Conservation (phyloP, 2,797 vertebrate genomes). For the Enteromius trimaculatus region DNA sequence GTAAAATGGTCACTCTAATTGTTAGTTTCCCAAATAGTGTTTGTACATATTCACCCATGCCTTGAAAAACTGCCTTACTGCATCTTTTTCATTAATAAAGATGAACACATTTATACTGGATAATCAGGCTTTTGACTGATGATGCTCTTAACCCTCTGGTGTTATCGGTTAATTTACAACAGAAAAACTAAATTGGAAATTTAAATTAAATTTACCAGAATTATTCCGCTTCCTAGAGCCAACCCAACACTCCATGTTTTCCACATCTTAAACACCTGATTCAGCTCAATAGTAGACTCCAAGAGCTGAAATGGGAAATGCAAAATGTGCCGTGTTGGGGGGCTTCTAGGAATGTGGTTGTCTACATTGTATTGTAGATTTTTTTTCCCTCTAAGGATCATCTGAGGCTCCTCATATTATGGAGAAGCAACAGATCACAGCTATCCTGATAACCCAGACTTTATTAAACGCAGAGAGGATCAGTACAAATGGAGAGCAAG, state of each 20-base stretch:
- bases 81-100: neutral
- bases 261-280: too few relatives aligned
- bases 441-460: neutral
- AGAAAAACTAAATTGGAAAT: too few relatives aligned
- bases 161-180: too few relatives aligned
- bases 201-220: too few relatives aligned
- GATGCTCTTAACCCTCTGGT: neutral
- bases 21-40: neutral
- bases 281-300: too few relatives aligned
- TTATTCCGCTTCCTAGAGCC: too few relatives aligned
- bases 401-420: neutral
- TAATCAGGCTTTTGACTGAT: neutral
- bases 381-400: neutral
- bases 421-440: neutral
- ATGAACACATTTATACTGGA: neutral
- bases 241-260: too few relatives aligned
- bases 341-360: too few relatives aligned
- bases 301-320: too few relatives aligned
- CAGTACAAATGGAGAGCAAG: neutral
- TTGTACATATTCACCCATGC: neutral
- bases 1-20: neutral
- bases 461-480: neutral
- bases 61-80: neutral
- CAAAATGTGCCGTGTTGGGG: too few relatives aligned
- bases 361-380: too few relatives aligned